These are phyloP conservation scores for Arothron firmamentum DNA, from an alignment of 2,113 vertebrate species.

Conservation along the genomic window DNA sequence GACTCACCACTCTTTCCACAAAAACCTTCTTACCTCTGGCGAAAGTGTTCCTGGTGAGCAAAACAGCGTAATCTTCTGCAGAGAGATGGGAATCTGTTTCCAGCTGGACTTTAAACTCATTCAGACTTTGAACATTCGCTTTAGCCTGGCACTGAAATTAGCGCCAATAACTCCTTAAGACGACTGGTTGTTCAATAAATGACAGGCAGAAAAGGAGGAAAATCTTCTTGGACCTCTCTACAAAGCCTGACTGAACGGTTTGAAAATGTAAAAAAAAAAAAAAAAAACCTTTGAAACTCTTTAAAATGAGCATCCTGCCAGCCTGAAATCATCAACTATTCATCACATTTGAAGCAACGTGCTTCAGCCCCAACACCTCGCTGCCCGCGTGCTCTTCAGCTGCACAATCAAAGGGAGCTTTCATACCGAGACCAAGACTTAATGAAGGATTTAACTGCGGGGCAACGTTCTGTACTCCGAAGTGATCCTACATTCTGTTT, in stretches of 20 bases:
- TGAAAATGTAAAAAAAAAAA: slow-evolving; percentile 13
- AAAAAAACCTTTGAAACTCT: slow-evolving; percentile 8
- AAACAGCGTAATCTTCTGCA: no score
- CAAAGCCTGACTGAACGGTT: slow-evolving; percentile 26
- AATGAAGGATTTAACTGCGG: slow-evolving; percentile 23
- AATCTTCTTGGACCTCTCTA: slow-evolving; percentile 1
- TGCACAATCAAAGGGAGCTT: slow-evolving; percentile 27
- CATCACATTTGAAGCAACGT: slow-evolving; percentile 28
- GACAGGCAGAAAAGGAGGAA: slow-evolving; percentile 2
- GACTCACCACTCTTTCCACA: no score
- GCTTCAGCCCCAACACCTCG: slow-evolving; percentile 32
- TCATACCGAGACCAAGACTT: slow-evolving; percentile 6
- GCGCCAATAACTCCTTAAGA: no score
- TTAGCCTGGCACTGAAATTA: no score
- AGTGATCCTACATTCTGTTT: slow-evolving; percentile 36
- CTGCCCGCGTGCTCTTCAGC: slow-evolving; percentile 19
- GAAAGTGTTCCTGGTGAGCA: no score
- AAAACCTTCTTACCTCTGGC: no score
- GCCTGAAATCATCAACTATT: slow-evolving; percentile 51
- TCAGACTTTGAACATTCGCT: no score
- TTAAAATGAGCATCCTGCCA: slow-evolving; percentile 25
- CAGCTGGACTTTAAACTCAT: no score
- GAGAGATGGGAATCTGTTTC: no score
- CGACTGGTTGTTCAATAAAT: slow-evolving; percentile 24
- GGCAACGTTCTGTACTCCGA: slow-evolving; percentile 22